A percentile compares a stretch with the other conserved stretches of the same genome.
These are phyloP conservation scores for Tribolium castaneum DNA, from an alignment of 1,140 invertebrate genomes.

Conservation along the genomic window DNA sequence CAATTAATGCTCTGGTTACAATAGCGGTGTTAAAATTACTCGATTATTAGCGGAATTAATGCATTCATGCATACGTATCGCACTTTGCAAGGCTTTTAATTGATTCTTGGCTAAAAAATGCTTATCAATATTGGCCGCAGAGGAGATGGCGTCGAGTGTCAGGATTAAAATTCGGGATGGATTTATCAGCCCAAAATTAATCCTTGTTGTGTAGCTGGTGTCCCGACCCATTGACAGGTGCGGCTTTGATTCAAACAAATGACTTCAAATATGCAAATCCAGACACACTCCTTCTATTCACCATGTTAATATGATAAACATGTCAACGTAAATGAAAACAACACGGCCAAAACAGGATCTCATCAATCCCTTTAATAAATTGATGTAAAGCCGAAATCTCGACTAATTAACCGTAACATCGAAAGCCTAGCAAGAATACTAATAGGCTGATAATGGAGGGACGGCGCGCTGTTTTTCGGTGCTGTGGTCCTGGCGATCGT, in stretches of 20 bases:
- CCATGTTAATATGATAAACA: background rate
- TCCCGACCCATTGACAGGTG: constrained; percentile 12
- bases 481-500: background rate
- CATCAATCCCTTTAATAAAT: background rate
- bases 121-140: no score
- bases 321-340: constrained; percentile 14
- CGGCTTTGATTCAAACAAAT: constrained; percentile 7
- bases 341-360: background rate
- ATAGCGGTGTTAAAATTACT: no score
- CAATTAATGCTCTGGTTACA: no score
- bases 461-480: background rate
- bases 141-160: background rate
- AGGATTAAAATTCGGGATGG: background rate
- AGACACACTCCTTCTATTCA: constrained; percentile 2
- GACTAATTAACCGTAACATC: background rate
- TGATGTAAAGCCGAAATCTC: background rate
- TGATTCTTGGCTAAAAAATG: no score
- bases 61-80: no score
- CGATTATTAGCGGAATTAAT: no score
- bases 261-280: constrained; percentile 24
- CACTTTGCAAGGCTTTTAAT: no score
- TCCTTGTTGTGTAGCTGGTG: background rate
- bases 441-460: background rate
- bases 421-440: background rate
- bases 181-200: constrained; percentile 2